Percentiles rank a stretch among this genome's conserved stretches.
phyloP scores from a whole-genome alignment of 2,888 invertebrate species.

The Aspidiotus destructor region DNA sequence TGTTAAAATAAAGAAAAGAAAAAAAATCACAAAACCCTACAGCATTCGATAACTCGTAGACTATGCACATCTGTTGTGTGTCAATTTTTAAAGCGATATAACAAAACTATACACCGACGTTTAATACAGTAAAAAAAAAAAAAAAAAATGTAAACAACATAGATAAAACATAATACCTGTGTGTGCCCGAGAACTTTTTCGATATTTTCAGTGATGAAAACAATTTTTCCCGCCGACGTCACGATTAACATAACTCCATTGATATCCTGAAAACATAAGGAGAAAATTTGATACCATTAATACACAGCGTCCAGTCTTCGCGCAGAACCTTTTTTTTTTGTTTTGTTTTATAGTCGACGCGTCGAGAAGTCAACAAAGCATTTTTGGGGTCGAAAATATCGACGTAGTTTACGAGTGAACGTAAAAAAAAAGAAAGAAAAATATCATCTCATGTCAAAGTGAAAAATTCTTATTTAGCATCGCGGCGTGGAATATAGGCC shows the following conservation, averaged over 20 bases:
- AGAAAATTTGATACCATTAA: slow-evolving; percentile 13
- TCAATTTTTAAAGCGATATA: neutral
- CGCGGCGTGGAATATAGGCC: no score
- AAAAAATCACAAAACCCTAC: no score
- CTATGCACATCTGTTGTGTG: neutral
- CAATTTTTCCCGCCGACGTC: slow-evolving; percentile 70
- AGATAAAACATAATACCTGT: slow-evolving; percentile 48
- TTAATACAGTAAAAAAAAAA: neutral
- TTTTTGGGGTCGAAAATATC: no score
- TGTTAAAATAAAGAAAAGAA: no score
- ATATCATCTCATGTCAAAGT: no score
- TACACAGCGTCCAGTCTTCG: neutral
- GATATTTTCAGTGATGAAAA: slow-evolving; percentile 73
- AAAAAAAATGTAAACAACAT: slow-evolving; percentile 34
- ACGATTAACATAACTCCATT: slow-evolving; percentile 73
- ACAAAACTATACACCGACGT: neutral
- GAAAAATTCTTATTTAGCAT: no score
- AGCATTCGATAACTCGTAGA: no score
- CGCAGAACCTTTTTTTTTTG: no score
- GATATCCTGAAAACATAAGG: slow-evolving; percentile 45
- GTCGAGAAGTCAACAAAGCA: no score
- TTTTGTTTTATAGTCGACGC: no score
- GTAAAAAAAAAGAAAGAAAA: no score
- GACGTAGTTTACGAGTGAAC: no score
- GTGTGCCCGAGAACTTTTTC: slow-evolving; percentile 77